Conservation (phyloP, 2,113 vertebrate genomes). For the Toxotes jaculatrix region DNA sequence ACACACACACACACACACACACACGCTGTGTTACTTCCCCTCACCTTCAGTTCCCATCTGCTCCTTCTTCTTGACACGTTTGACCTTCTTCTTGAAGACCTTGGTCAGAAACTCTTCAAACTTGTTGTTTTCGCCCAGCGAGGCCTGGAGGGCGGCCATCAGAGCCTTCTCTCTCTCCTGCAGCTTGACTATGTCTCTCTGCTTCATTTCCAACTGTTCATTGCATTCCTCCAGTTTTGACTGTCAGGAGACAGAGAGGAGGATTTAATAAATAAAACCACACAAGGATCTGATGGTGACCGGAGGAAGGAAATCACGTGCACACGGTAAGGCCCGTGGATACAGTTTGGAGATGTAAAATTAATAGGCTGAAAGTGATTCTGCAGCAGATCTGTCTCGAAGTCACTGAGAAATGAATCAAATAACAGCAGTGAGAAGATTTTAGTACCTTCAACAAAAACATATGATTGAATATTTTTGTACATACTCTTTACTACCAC, state of each 20-base stretch:
- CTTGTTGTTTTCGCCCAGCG: conserved; percentile 89
- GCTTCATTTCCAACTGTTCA: conserved; percentile 86
- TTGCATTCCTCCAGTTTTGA: conserved; percentile 84
- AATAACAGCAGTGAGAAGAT: too few relatives aligned
- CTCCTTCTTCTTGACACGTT: conserved; percentile 82
- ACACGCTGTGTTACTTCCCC: background rate
- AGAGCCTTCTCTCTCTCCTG: conserved; percentile 87
- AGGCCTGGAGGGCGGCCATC: conserved; percentile 84
- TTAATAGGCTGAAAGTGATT: too few relatives aligned
- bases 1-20: conserved; percentile 11
- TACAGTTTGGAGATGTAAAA: too few relatives aligned
- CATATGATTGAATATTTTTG: too few relatives aligned
- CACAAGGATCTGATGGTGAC: background rate
- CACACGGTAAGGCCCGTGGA: too few relatives aligned
- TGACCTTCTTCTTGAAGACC: conserved; percentile 90
- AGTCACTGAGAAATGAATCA: too few relatives aligned
- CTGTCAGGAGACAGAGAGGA: conserved; percentile 66
- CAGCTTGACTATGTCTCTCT: conserved; percentile 83
- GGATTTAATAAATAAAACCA: background rate
- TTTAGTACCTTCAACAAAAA: too few relatives aligned
- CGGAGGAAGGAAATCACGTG: background rate
- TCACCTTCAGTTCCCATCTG: conserved; percentile 69
- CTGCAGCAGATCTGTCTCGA: too few relatives aligned
- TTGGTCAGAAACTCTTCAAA: conserved; percentile 88
- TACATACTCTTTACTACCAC: too few relatives aligned